A percentile compares a stretch with the other conserved stretches of the same genome.
Evolutionary conservation across 2,888 invertebrate species (phyloP).

Genomic region (Synanthedon andrenaeformis): DNA sequence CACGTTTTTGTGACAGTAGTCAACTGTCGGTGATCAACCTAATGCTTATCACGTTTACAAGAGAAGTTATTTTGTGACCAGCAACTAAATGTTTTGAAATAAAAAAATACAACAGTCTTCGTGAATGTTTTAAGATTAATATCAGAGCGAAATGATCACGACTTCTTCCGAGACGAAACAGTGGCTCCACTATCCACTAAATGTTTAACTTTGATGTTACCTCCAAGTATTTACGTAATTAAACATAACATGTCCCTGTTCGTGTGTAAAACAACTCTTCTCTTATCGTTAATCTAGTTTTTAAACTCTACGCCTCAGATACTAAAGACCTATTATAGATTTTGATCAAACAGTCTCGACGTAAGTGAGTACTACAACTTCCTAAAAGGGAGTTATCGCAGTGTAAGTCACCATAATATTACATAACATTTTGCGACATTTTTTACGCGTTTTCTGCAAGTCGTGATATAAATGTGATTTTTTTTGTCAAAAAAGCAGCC

Average conservation of each 20-base stretch:
- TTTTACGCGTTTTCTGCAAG: background rate
- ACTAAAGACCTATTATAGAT: slow-evolving; percentile 10
- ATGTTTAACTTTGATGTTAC: background rate
- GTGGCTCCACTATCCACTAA: background rate
- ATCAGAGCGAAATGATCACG: background rate
- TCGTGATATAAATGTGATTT: background rate
- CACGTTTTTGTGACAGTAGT: no score
- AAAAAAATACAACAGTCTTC: no score
- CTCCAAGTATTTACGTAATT: background rate
- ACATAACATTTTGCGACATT: background rate
- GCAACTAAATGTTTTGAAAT: no score
- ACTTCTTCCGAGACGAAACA: background rate
- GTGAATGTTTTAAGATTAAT: no score
- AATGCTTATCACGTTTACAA: no score
- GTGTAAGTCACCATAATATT: background rate
- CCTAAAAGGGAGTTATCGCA: slow-evolving; percentile 5
- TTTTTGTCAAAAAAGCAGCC: background rate
- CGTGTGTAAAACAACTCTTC: no score
- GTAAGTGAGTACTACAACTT: slow-evolving; percentile 15
- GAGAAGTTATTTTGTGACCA: no score
- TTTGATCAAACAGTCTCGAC: slow-evolving; percentile 12
- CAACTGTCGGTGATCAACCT: no score
- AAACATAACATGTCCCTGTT: background rate
- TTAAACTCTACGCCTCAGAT: no score
- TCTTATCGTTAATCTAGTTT: no score